Evolutionary conservation across 2,888 invertebrate genomes (phyloP), one percentile per base, ranked within the genome.

Genomic region (Cyaniris semiargus): DNA sequence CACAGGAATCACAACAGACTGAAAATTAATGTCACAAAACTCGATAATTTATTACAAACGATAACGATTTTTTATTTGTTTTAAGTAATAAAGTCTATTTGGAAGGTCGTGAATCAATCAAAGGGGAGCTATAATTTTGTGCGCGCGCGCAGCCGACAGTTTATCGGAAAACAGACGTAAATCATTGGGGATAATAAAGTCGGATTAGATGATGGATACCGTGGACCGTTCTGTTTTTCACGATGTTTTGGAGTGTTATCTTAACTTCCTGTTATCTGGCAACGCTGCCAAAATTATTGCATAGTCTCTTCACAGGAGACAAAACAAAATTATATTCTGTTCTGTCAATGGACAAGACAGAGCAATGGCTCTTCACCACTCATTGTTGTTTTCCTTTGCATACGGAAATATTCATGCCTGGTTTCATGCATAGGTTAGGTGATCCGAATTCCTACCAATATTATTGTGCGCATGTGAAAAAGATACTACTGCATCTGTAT

Each of bases 71-170:
- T 81, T 82, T 81, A 81, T 82, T 80, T 77, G 78, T 80, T 79
- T 58, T 66, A 72, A 80, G 78, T 76, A 72, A 82, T 81, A 80
- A 80, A 81, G 75, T 81, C 79, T 80, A 78, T 80, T 80, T 80
- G 77, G 78, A 81, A 80, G 80, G 78, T 79, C 80, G 78, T 82
- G 80, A 82, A 82, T 82, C 82, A 82, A 81, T 81, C 82, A 81
- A 79, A 78, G 77, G 79, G 78, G 79, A 79, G 78, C 78, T 76
- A 80, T 81, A 79, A 81, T 81, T 79, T 79, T 79, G 78, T 78
- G 78, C 75, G 79, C 80, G 70, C 27, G 76, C 76, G 75, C 79
- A 79, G 74, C 78, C 48, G 76, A 72, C 78, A 48, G 79, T 56
- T 76, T 78, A 79, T 80, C 82, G 81, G 79, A 81, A 79, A 78